Percentiles rank a stretch among this genome's conserved stretches.
These are phyloP conservation scores for Chrosomus eos DNA, from an alignment of 2,797 vertebrate genomes.

Conservation along the genomic window DNA sequence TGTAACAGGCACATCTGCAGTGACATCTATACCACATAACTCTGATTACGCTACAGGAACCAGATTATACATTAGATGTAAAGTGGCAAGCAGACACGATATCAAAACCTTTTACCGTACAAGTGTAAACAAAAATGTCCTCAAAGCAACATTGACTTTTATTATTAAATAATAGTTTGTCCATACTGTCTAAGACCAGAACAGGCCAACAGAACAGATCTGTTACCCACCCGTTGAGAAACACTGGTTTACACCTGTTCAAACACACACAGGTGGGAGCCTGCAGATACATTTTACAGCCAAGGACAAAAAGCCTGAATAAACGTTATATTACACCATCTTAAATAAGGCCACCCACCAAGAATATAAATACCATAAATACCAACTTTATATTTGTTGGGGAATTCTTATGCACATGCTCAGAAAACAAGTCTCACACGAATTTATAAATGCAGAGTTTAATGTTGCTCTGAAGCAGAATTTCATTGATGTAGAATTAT, in stretches of 20 bases:
- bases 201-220: background rate
- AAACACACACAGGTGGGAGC: background rate
- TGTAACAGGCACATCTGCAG: background rate
- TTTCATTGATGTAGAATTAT: background rate
- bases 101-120: background rate
- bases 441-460: background rate
- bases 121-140: background rate
- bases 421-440: background rate
- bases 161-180: background rate
- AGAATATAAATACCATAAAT: background rate
- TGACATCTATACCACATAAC: background rate
- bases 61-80: background rate
- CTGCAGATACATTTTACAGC: background rate
- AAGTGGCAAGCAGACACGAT: background rate
- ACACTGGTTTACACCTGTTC: constrained; percentile 2
- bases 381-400: background rate
- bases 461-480: background rate
- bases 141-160: background rate
- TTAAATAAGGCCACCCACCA: background rate
- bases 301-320: constrained; percentile 3
- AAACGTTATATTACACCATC: background rate
- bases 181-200: background rate
- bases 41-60: background rate
- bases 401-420: background rate
- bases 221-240: background rate